Evolutionary conservation across 2,888 invertebrate genomes (phyloP), one percentile per base, ranked within the genome.

Genomic region (Agapetus fuscipes): DNA sequence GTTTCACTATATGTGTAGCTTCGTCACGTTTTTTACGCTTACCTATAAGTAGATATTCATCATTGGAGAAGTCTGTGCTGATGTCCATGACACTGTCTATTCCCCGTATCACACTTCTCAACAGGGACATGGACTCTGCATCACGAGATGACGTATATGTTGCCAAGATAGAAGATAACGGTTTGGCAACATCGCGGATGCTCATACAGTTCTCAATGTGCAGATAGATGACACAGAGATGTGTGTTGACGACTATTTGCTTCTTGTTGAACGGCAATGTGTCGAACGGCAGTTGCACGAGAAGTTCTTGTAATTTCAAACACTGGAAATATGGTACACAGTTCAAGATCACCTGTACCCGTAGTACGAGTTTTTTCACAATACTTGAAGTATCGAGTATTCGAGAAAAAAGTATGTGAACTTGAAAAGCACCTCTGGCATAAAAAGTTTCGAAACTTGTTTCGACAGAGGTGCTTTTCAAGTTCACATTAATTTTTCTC

Each of bases 141-240:
- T 49, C 50, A 37, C 45, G 27, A 33, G 40, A 29, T 5, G 16
- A 9, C 20, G 27, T 33, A 26, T 42, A 30, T 24, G 41, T 46
- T 27, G 24, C 39, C 17, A 64, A 39, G 31, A 61, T 59, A 10
- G 50, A 43, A 2, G 62, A 35, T 2, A 69, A 37, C 41, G 62
- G 60, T 13, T 42, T 41, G 6, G 56, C 53, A 38, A 60, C 59
- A 11, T 57, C 54, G 1, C 55, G 52, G 9, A 66, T 52, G 17
- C 61, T 53, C 28, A 54, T 50, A 1, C 54, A 51, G 25, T 58
- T 53, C 28, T 61, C 59, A 1, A 59, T 53, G 34, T 57, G 60
- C 3, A 65, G 47, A 26, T 63, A 56, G 9, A 66, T 43, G 26
- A 65, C 20, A 1, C 61, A 59, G 46, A 62, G 54, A 30, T 66